Conservation (phyloP, 2,797 vertebrate species). For the Odontamblyopus lacepedii region DNA sequence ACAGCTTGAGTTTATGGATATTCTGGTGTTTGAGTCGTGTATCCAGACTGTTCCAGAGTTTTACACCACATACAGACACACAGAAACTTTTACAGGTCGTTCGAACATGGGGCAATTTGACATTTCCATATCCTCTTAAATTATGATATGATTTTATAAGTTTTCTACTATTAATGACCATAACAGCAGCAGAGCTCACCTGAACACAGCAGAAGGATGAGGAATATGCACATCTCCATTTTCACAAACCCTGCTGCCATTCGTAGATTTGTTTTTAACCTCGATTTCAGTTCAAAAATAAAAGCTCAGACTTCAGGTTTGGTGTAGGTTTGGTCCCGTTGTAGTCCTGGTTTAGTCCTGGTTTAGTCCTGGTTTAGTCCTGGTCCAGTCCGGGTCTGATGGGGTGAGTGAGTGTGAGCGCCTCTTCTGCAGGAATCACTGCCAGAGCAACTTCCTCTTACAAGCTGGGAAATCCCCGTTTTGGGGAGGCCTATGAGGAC, state of each 20-base stretch:
- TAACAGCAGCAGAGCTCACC: background rate
- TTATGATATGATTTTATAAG: too few species aligned
- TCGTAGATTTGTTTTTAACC: background rate
- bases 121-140: too few species aligned
- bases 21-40: too few species aligned
- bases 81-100: too few species aligned
- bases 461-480: too few species aligned
- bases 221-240: background rate
- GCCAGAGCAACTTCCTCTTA: background rate
- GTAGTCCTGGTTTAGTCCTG: background rate
- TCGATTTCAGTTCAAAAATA: background rate
- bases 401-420: background rate
- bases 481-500: conserved; percentile 92
- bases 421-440: background rate
- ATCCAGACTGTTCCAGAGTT: too few species aligned
- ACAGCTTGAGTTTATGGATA: too few species aligned
- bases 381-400: background rate
- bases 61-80: too few species aligned
- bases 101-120: too few species aligned
- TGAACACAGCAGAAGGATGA: conserved; percentile 1
- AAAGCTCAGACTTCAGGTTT: background rate
- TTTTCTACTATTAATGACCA: too few species aligned
- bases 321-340: too few species aligned
- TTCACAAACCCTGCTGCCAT: background rate
- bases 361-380: background rate